Evolutionary conservation across 2,888 invertebrate genomes (phyloP).

Genomic region (Thecocarcelia acutangulata): DNA sequence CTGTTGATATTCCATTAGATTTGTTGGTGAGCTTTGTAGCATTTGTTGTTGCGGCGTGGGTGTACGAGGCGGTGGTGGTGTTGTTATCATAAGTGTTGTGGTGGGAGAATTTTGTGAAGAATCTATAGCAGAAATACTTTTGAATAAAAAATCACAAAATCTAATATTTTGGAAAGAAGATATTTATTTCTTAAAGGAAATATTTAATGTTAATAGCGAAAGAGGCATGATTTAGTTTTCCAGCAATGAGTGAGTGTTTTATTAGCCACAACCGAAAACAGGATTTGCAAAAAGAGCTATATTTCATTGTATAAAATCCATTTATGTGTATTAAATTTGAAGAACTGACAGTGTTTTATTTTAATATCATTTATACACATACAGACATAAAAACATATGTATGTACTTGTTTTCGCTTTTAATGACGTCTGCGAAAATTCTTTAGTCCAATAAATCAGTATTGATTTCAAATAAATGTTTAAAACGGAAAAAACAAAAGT

Average conservation of each 20-base stretch:
- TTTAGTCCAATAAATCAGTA: constrained; percentile 65
- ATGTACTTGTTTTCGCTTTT: constrained; percentile 5
- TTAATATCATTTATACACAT: no score
- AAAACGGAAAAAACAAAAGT: constrained; percentile 52
- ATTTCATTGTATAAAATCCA: neutral
- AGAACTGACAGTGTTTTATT: neutral
- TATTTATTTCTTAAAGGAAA: constrained; percentile 17
- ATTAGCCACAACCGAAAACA: constrained; percentile 5
- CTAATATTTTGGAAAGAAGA: constrained; percentile 54
- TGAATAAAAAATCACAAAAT: constrained; percentile 65
- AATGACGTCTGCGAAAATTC: constrained; percentile 20
- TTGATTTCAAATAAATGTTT: constrained; percentile 61
- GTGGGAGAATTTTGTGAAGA: constrained; percentile 77
- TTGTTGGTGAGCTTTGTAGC: constrained; percentile 47
- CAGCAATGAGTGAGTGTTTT: neutral
- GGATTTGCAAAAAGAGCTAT: neutral
- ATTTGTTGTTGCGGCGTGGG: constrained; percentile 60
- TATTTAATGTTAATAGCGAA: constrained; percentile 20
- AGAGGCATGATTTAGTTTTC: neutral
- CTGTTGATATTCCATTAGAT: constrained; percentile 40
- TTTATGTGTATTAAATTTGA: neutral
- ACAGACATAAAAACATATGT: neutral
- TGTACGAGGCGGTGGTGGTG: constrained; percentile 73
- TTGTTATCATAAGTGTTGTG: constrained; percentile 72
- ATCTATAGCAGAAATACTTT: constrained; percentile 74